Conservation (phyloP, 2,888 invertebrate species). For the Lottia gigantea region DNA sequence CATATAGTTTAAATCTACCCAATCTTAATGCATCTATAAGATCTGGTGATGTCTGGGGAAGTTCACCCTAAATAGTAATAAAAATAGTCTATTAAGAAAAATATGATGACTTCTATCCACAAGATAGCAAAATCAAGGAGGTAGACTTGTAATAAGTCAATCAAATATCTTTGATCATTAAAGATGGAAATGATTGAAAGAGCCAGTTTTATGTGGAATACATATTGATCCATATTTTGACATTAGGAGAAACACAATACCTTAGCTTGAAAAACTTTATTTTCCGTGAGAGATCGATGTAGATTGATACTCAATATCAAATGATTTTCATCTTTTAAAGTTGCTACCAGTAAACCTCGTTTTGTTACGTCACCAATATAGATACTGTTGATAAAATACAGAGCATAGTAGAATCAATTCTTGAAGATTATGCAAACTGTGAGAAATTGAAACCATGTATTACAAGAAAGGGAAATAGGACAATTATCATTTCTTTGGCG, state of each 20-base stretch:
- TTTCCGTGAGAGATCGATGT: neutral
- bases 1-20: neutral
- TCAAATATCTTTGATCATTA: no score
- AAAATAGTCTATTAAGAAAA: neutral
- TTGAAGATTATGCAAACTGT: no score
- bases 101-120: no score
- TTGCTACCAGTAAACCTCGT: slow-evolving; percentile 5
- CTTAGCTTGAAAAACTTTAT: neutral
- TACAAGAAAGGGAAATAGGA: no score
- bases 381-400: neutral
- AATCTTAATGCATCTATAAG: neutral
- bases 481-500: no score
- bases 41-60: neutral
- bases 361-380: slow-evolving; percentile 4
- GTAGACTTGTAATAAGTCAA: no score
- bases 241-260: neutral
- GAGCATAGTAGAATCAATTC: no score
- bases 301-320: slow-evolving; percentile 16
- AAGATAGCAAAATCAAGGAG: no score
- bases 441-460: no score
- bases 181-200: no score
- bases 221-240: no score
- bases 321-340: slow-evolving; percentile 10
- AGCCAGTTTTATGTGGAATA: no score
- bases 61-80: neutral